Percentiles rank a stretch among this genome's conserved stretches.
phyloP scores from a whole-genome alignment of 2,797 vertebrate genomes.

The Champsocephalus esox region DNA sequence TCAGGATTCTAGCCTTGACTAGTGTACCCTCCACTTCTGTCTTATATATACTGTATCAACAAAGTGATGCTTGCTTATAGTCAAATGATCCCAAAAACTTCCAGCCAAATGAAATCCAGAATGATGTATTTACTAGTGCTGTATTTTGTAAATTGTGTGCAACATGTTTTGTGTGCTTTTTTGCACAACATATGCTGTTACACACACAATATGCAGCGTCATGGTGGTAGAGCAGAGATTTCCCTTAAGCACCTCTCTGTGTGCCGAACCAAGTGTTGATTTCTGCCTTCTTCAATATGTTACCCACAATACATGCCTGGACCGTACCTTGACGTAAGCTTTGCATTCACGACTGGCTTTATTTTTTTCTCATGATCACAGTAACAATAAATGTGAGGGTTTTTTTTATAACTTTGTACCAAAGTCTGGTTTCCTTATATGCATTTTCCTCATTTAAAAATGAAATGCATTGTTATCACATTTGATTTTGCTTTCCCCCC shows the following conservation, averaged over 20 bases:
- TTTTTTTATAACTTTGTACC: conserved; percentile 75
- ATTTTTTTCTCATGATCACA: conserved; percentile 31
- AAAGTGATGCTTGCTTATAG: conserved; percentile 36
- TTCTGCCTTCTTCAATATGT: conserved; percentile 80
- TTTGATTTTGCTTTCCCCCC: conserved; percentile 82
- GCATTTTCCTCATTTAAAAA: conserved; percentile 51
- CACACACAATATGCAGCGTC: conserved; percentile 41
- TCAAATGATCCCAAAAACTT: conserved; percentile 35
- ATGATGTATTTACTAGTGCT: conserved; percentile 38
- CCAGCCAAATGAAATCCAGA: conserved; percentile 38
- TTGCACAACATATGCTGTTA: conserved; percentile 40
- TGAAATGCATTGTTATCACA: conserved; percentile 43
- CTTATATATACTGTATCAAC: conserved; percentile 42
- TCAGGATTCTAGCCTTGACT: conserved; percentile 71
- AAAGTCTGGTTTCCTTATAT: conserved; percentile 83
- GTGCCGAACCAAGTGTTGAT: conserved; percentile 34
- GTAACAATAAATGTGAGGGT: conserved; percentile 36
- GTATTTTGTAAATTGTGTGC: conserved; percentile 47
- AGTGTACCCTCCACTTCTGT: conserved; percentile 40
- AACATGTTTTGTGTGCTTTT: conserved; percentile 41
- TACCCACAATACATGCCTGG: conserved; percentile 54
- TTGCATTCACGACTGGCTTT: conserved; percentile 48
- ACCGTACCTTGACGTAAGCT: conserved; percentile 73
- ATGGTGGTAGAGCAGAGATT: conserved; percentile 17
- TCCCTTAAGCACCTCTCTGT: conserved; percentile 19